Evolutionary conservation across 1,140 invertebrate species (phyloP), one percentile per base, ranked within the genome.

Genomic region (Drosophila mauritiana): DNA sequence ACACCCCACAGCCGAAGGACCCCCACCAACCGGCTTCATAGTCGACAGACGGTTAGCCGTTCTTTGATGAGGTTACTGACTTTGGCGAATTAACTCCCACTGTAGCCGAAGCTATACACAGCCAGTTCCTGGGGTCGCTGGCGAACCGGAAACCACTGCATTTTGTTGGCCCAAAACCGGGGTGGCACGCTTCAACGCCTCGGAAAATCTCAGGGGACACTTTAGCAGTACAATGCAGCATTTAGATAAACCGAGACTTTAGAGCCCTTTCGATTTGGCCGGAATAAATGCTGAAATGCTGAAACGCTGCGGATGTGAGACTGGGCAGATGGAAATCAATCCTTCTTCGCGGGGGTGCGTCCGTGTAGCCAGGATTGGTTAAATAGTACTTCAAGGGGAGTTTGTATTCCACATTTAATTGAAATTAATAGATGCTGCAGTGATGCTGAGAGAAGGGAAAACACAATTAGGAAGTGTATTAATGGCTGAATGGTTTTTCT

Each of bases 41-140:
- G 49, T 42, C 68, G 70, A 51, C 67, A 80, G 81, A 72, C 69
- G 82, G 79, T 64, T 78, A 80, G 78, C 82, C 73, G 64, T 83
- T 72, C 73, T 79, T 80, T 91, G 89, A 91, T 91, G 89, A 91
- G 89, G 89, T 91, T 91, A 90, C 89, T 91, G 89, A 91, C 89
- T 91, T 91, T 85, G 67, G 54, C 79, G 88, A 91, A 91, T 91
- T 84, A 91, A 91, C 88, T 91, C 78, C 80, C 80, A 80, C 76
- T 80, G n/a, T 27, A 31, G 39, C 4, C n/a, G n/a, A 6, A 15
- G 39, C 39, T n/a, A 31, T 31, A 31, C 31, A 7, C n/a, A 31
- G 8, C 45, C 34, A 10, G 34, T 20, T 2, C 53, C 52, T 55
- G 67, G 67, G 79, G 79, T 81, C 80, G 76, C 77, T 85, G 78